Conservation (phyloP, 1,140 invertebrate genomes). For the Chrysomallon squamiferum region DNA sequence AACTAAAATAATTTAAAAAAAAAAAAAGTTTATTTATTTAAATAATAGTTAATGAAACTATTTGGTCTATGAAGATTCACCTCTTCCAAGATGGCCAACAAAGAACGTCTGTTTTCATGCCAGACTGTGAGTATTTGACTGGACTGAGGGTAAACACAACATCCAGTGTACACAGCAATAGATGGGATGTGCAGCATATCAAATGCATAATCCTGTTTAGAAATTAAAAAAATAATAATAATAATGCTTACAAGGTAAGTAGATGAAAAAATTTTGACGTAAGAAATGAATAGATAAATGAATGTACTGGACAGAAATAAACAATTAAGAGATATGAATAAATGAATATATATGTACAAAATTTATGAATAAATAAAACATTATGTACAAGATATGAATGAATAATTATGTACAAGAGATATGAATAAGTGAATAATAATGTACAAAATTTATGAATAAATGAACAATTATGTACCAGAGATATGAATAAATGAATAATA, state of each 20-base stretch:
- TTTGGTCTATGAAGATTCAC: no score
- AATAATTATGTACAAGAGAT: no score
- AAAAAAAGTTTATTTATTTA: no score
- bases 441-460: no score
- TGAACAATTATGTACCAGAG: no score
- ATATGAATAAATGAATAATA: no score
- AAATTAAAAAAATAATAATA: neutral
- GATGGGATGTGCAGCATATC: slow-evolving; percentile 96
- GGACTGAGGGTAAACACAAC: slow-evolving; percentile 92
- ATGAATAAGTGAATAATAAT: no score
- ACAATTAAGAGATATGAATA: neutral
- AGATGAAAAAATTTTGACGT: no score
- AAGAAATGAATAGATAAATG: no score
- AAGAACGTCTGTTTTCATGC: slow-evolving; percentile 86
- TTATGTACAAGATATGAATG: neutral
- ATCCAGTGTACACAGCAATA: slow-evolving; percentile 93
- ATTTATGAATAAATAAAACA: neutral
- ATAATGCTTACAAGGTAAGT: no score
- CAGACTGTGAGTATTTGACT: slow-evolving; percentile 86
- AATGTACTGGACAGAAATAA: neutral
- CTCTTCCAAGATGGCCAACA: slow-evolving; percentile 84
- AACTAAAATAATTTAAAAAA: no score
- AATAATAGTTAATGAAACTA: no score
- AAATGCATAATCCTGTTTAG: slow-evolving; percentile 92
- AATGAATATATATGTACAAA: neutral